A percentile compares a stretch with the other conserved stretches of the same genome.
Evolutionary conservation across 1,140 invertebrate genomes (phyloP).

Genomic region (Agrilus planipennis): DNA sequence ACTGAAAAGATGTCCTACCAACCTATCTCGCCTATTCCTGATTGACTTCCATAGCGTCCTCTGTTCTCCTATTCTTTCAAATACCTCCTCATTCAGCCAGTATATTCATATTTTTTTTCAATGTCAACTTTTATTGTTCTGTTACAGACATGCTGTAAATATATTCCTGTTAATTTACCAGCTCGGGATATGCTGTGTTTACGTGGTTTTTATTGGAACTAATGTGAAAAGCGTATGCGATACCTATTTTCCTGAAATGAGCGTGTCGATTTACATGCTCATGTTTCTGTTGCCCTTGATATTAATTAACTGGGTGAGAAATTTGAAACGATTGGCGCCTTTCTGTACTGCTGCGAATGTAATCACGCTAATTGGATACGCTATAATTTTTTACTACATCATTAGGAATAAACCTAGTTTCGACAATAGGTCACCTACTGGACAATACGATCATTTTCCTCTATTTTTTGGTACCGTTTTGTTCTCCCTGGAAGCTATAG

Average conservation of each 20-base stretch:
- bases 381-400: constrained; percentile 58
- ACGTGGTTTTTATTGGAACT: constrained; percentile 70
- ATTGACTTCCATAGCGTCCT: too few species aligned
- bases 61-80: too few species aligned
- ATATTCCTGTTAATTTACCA: constrained; percentile 69
- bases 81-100: too few species aligned
- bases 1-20: too few species aligned
- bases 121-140: too few species aligned
- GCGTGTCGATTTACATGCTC: constrained; percentile 49
- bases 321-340: constrained; percentile 61
- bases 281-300: constrained; percentile 55
- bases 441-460: constrained; percentile 39
- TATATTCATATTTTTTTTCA: too few species aligned
- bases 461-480: constrained; percentile 75
- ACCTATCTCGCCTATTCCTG: too few species aligned
- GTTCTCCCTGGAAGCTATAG: constrained; percentile 80
- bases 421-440: constrained; percentile 37
- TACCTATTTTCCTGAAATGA: constrained; percentile 30
- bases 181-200: constrained; percentile 79
- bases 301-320: constrained; percentile 56
- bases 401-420: constrained; percentile 41
- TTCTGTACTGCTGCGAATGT: constrained; percentile 63
- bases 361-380: constrained; percentile 49
- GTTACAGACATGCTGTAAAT: constrained; percentile 46
- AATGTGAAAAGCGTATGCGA: constrained; percentile 53